These are phyloP conservation scores for Caenorhabditis sp. DNA, from an alignment of 2,888 invertebrate genomes.

Conservation along the genomic window DNA sequence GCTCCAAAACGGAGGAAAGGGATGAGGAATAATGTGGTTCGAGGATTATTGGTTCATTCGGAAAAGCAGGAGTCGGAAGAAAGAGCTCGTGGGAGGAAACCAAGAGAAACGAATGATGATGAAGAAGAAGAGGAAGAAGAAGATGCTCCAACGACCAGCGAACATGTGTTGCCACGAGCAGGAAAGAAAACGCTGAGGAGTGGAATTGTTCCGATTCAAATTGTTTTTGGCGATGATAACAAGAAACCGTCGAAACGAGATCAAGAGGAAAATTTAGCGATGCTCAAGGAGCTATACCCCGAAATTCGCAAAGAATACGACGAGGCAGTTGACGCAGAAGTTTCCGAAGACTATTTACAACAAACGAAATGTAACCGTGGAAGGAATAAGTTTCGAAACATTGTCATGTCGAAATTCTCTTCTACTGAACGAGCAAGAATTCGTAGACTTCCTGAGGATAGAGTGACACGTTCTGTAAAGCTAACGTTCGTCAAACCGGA, in stretches of 20 bases:
- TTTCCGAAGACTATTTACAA: not conserved
- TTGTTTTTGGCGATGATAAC: not conserved
- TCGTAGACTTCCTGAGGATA: not conserved
- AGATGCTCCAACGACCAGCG: no score
- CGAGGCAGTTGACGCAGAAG: not conserved
- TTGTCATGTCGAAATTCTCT: not conserved
- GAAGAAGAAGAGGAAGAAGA: no score
- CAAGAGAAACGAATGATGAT: no score
- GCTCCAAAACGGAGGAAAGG: no score
- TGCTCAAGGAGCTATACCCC: not conserved
- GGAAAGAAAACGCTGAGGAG: not conserved
- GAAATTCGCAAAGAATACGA: not conserved
- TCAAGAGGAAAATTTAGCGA: not conserved
- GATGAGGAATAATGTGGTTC: no score
- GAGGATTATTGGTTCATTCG: no score
- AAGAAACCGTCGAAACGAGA: not conserved
- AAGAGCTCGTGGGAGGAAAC: no score
- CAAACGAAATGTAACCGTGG: not conserved
- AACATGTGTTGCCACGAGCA: no score
- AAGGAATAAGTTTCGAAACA: not conserved
- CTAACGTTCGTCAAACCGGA: constrained; percentile 5
- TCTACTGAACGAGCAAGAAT: not conserved
- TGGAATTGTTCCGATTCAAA: not conserved
- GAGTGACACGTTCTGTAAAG: not conserved
- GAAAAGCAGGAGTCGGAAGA: no score